phyloP scores from a whole-genome alignment of 1,140 invertebrate species.

The Adelges cooleyi region DNA sequence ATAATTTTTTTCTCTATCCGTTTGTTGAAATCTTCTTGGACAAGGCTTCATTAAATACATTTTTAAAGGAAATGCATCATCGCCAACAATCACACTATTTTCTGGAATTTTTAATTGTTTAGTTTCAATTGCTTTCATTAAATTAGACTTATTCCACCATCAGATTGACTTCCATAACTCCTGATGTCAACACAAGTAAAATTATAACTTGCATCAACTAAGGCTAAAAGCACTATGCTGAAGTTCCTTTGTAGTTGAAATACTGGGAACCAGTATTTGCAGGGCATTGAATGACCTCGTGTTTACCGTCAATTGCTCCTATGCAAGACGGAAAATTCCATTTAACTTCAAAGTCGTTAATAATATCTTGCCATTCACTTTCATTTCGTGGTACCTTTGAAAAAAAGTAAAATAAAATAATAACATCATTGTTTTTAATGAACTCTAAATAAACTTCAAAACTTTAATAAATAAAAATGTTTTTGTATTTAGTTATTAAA shows the following conservation, averaged over 20 bases:
- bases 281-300: slow-evolving; percentile 19
- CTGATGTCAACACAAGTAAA: slow-evolving; percentile 35
- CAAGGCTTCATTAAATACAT: slow-evolving; percentile 39
- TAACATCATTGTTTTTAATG: background rate
- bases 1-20: slow-evolving; percentile 35
- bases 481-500: background rate
- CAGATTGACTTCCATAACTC: slow-evolving; percentile 35
- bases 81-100: background rate
- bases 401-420: slow-evolving; percentile 29
- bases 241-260: slow-evolving; percentile 39
- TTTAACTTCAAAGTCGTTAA: background rate
- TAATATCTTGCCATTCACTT: slow-evolving; percentile 4
- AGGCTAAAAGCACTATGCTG: slow-evolving; percentile 39
- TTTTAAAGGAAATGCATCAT: slow-evolving; percentile 37
- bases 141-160: slow-evolving; percentile 35
- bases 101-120: slow-evolving; percentile 1
- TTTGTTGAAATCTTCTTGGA: slow-evolving; percentile 28
- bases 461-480: background rate
- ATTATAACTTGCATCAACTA: slow-evolving; percentile 36
- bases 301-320: slow-evolving; percentile 41
- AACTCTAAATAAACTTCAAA: background rate
- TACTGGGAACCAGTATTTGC: slow-evolving; percentile 4
- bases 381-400: slow-evolving; percentile 30
- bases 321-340: slow-evolving; percentile 40
- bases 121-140: slow-evolving; percentile 4